Conservation (phyloP, 1,140 invertebrate genomes). For the Olivierus martensii region DNA sequence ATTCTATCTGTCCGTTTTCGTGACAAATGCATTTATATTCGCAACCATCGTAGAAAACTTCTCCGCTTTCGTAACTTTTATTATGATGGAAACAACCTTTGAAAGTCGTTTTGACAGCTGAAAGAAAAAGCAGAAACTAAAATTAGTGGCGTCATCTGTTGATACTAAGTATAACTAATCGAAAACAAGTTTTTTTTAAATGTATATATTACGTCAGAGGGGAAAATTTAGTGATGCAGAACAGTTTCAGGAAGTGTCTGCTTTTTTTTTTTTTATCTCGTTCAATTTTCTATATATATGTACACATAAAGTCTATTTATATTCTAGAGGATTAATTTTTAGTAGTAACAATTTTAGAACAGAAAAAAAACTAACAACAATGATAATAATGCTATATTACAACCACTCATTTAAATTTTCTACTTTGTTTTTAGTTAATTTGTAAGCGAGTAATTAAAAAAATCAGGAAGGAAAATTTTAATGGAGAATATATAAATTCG, state of each 20-base stretch:
- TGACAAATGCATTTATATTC: conserved; percentile 58
- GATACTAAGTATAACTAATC: background rate
- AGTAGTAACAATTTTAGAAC: no score
- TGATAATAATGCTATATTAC: no score
- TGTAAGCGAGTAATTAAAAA: no score
- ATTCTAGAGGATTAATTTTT: no score
- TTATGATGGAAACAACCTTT: conserved; percentile 58
- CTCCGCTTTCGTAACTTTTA: conserved; percentile 49
- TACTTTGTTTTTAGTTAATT: no score
- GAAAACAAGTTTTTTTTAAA: background rate
- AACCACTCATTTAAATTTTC: no score
- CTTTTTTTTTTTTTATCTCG: no score
- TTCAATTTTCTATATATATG: background rate
- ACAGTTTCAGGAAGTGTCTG: no score
- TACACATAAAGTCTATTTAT: background rate
- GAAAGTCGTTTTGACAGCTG: conserved; percentile 7
- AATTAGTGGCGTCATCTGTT: background rate
- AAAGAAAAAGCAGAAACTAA: background rate
- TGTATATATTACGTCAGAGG: background rate
- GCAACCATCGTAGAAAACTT: conserved; percentile 60
- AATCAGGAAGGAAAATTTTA: no score
- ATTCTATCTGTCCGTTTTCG: conserved; percentile 49
- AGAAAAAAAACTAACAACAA: no score
- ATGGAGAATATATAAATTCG: no score
- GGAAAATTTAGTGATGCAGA: background rate